These are phyloP conservation scores for Cheilosia pagana DNA, from an alignment of 2,888 invertebrate genomes.

Conservation along the genomic window DNA sequence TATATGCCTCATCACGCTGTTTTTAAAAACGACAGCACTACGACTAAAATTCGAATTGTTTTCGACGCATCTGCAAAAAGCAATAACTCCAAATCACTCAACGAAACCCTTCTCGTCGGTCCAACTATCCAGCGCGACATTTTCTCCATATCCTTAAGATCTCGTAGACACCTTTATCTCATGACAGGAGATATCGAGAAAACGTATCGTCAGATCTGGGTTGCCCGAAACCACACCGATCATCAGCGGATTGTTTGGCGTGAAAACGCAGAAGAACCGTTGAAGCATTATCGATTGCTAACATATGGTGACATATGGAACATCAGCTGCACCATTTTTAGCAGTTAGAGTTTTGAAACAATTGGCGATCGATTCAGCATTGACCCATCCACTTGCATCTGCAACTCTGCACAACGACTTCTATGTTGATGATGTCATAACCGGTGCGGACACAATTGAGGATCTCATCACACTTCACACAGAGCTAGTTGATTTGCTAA, in stretches of 20 bases:
- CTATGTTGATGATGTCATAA: constrained; percentile 76
- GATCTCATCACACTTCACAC: constrained; percentile 6
- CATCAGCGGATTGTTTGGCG: constrained; percentile 61
- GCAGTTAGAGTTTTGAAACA: constrained; percentile 60
- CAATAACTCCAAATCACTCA: constrained; percentile 13
- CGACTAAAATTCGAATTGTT: constrained; percentile 42
- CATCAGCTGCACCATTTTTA: constrained; percentile 58
- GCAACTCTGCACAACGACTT: constrained; percentile 63
- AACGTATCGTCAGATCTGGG: constrained; percentile 61
- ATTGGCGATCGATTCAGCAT: constrained; percentile 59
- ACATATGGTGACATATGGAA: constrained; percentile 65
- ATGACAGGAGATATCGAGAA: constrained; percentile 57
- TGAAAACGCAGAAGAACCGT: neutral
- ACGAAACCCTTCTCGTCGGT: constrained; percentile 33
- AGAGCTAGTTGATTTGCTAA: constrained; percentile 14
- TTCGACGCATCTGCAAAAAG: constrained; percentile 56
- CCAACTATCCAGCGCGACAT: constrained; percentile 41
- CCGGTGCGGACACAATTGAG: constrained; percentile 46
- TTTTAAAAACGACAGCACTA: constrained; percentile 46
- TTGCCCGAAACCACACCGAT: constrained; percentile 18
- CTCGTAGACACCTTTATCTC: constrained; percentile 45
- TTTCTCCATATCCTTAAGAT: constrained; percentile 35
- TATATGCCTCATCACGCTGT: constrained; percentile 62
- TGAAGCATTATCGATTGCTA: neutral
- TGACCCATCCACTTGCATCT: constrained; percentile 58